Percentiles rank a stretch among this genome's conserved stretches.
Conservation (phyloP, 2,797 vertebrate species). For the Scarus forsteni region DNA sequence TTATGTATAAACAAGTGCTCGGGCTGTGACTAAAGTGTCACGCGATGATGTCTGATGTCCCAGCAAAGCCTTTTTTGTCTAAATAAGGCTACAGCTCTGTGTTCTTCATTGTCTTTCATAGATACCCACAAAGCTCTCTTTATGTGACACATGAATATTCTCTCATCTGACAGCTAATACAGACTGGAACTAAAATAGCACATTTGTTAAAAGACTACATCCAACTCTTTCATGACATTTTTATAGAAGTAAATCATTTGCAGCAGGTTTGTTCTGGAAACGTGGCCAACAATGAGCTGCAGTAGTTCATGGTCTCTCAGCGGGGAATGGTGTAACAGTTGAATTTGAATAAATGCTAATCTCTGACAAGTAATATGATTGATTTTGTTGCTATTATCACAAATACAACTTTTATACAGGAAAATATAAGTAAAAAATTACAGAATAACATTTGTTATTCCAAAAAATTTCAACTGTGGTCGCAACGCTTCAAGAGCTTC, state of each 20-base stretch:
- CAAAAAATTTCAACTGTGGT: no score
- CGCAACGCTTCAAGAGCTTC: no score
- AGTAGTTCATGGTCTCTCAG: constrained; percentile 18
- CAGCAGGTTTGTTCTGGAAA: constrained; percentile 40
- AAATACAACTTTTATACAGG: no score
- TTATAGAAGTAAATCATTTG: constrained; percentile 55
- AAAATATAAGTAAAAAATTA: no score
- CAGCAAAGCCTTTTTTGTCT: constrained; percentile 72
- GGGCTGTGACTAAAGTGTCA: constrained; percentile 73
- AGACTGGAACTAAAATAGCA: constrained; percentile 72
- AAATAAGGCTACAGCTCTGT: constrained; percentile 73
- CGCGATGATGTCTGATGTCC: constrained; percentile 68
- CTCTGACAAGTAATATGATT: not conserved
- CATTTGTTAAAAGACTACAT: constrained; percentile 56
- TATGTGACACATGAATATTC: constrained; percentile 72
- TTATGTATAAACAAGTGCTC: constrained; percentile 76
- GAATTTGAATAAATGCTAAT: constrained; percentile 3
- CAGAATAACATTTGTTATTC: no score
- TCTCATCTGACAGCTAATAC: constrained; percentile 73
- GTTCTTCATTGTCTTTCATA: constrained; percentile 71
- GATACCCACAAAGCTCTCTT: constrained; percentile 70
- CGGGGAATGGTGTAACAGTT: not conserved
- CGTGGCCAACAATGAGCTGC: constrained; percentile 19
- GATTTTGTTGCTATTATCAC: not conserved
- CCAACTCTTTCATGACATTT: constrained; percentile 57